A percentile compares a stretch with the other conserved stretches of the same genome.
phyloP scores from a whole-genome alignment of 2,113 vertebrate genomes.

The Manacus vitellinus region DNA sequence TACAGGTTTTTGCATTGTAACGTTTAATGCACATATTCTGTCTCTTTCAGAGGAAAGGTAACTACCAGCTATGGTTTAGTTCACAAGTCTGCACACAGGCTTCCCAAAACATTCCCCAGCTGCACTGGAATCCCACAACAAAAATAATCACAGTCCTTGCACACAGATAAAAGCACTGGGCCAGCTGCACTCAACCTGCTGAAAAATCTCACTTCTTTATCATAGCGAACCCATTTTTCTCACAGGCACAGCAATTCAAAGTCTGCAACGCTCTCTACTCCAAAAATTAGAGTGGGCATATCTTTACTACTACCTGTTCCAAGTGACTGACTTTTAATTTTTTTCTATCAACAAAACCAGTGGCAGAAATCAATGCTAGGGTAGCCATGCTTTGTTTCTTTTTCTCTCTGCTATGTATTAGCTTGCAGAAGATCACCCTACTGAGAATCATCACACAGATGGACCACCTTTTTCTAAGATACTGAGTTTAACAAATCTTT shows the following conservation, averaged over 20 bases:
- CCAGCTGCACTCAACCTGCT: not conserved
- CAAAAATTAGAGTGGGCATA: not conserved
- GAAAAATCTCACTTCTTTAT: not conserved
- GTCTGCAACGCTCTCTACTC: not conserved
- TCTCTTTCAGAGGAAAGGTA: not conserved
- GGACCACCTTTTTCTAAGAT: not conserved
- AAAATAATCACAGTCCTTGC: not conserved
- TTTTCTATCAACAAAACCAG: not conserved
- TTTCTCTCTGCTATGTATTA: not conserved
- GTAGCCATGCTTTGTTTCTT: not conserved
- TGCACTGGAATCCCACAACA: not conserved
- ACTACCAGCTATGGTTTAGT: not conserved
- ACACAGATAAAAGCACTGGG: not conserved
- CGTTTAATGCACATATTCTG: not conserved
- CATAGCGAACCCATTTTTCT: not conserved
- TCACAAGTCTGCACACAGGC: not conserved
- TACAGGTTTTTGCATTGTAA: not conserved
- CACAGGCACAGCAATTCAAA: not conserved
- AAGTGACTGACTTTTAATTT: not conserved
- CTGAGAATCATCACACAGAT: fast-evolving
- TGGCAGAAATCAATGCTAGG: not conserved
- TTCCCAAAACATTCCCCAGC: not conserved
- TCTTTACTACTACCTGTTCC: not conserved
- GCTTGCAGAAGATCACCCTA: not conserved
- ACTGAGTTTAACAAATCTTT: not conserved